Evolutionary conservation across 2,888 invertebrate genomes (phyloP), one percentile per base, ranked within the genome.

Genomic region (Plutella xylostella): DNA sequence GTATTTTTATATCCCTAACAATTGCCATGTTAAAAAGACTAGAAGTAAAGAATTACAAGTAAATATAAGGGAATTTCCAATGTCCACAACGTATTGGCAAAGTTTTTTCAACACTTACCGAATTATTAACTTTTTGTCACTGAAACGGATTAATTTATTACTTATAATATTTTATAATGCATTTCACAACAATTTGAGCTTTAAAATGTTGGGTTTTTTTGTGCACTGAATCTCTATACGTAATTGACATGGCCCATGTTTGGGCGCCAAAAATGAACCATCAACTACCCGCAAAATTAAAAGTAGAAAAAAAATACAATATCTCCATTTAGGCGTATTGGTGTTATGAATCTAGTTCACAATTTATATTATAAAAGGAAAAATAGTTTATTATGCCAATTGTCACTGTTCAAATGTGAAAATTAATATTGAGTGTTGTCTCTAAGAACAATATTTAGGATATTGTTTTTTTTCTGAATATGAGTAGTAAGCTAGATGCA

Each of bases 401-500:
- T 71, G 71, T 77, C 68, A 71, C 62, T n/a, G 74, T 77, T 75
- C 67, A 74, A 71, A 72, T 74, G 76, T 78, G 77, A 78, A 72
- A 75, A 62, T 71, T 68, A 71, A 62, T 79, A 77, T 79, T 79
- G 68, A 76, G 74, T 77, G 78, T 79, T 72, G 76, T 77, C 63
- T 60, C 65, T 55, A 57, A 62, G 21, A 59, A 59, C 53, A 55
- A 60, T 59, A 56, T 60, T 57, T 55, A 45, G 17, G 15, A 11
- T 61, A 72, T 73, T 68, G 65, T 69, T 75, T 72, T 65, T 65
- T 67, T 68, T 69, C 65, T 63, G 72, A 69, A 67, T 71, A 21
- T 31, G 31, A 35, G 35, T 63, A 63, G 79, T 83, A 82, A 80
- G 83, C 83, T 83, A 83, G 83, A 73, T 80, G 79, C 82, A 75